Evolutionary conservation across 2,797 vertebrate species (phyloP), one percentile per base, ranked within the genome.

Genomic region (Selene dorsalis): DNA sequence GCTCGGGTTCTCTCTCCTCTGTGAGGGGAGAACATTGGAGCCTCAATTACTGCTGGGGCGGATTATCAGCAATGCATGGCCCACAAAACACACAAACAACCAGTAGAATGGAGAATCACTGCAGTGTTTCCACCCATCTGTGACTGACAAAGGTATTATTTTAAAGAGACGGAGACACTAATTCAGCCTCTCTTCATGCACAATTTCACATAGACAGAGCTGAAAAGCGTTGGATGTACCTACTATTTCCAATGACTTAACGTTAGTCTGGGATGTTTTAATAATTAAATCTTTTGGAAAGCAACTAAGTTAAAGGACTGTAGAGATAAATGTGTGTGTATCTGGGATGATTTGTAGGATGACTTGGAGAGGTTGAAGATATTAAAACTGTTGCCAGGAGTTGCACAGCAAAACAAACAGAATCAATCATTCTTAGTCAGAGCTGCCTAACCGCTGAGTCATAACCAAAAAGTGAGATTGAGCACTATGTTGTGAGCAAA

Each of bases 1-100:
- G 84, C 77, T 94, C 88, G 1, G 75, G 91, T 94, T 94, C 78
- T 83, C 78, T 57, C 65, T 87, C 38, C 65, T 83, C 75, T 85
- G 62, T 80, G 74, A 66, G 17, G 62, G 58, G 57, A 67, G 61
- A 90, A 92, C 83, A 87, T 79, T 84, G 84, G 83, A 91, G 87
- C 77, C 86, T 85, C 89, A 88, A 82, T 92, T 92, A 93, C 83
- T 82, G 80, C 64, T 83, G 56, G 74, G 38, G 65, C 38, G 17
- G 74, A 73, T 73, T 58, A 69, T 67, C 59, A 66, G 50, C 41
- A 62, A 79, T 26, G 47, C 59, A 77, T 56, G 56, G 10, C 61
- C 52, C 77, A 86, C 47, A 80, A 71, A 74, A 75, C 68, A 80
- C 48, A 52, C 24, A 41, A 8, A 39, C 61, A 69, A 6, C 32